phyloP scores from a whole-genome alignment of 2,797 vertebrate species.

The Eulemur albifrons region DNA sequence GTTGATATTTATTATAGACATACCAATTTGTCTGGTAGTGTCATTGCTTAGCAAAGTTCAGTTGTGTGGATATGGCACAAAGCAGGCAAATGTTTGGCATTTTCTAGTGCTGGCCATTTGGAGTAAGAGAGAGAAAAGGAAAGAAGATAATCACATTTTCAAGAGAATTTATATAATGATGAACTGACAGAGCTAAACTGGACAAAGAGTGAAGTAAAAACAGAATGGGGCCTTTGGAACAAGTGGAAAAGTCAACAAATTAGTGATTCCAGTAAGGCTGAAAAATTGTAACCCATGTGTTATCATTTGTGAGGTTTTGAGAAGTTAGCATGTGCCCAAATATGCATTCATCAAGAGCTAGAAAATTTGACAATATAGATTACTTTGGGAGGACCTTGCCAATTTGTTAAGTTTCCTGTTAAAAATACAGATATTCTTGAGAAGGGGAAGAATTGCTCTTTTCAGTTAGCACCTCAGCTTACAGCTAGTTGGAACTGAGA shows the following conservation, averaged over 20 bases:
- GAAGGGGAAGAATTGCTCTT: not conserved
- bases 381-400: not conserved
- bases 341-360: not conserved
- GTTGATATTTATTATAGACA: not conserved
- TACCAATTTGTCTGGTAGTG: not conserved
- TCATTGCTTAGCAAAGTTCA: not conserved
- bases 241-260: not conserved
- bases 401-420: conserved; percentile 19
- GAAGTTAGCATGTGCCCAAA: not conserved
- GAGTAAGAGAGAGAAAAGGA: not conserved
- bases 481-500: not conserved
- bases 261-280: not conserved
- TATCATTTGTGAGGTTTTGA: not conserved
- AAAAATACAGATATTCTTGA: conserved; percentile 11
- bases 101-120: not conserved
- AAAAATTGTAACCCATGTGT: not conserved
- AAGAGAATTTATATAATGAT: not conserved
- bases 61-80: not conserved
- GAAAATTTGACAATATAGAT: not conserved
- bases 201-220: not conserved
- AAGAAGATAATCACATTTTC: not conserved
- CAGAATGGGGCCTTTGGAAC: not conserved
- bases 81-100: not conserved
- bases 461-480: conserved; percentile 13
- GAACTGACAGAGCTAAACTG: not conserved